phyloP scores from a whole-genome alignment of 1,140 invertebrate genomes.

The Metopolophium dirhodum region DNA sequence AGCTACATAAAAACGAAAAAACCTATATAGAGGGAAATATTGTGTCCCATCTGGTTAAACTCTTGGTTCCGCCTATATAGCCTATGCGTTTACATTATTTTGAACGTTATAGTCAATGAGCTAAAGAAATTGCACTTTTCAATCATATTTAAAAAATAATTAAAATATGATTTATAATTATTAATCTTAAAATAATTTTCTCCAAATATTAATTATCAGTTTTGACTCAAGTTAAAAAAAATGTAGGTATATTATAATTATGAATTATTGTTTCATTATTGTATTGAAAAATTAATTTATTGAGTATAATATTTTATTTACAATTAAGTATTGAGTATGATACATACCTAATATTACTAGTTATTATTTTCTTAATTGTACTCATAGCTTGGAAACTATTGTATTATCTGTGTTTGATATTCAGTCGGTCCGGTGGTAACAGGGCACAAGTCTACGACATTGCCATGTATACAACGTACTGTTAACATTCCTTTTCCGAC shows the following conservation, averaged over 20 bases:
- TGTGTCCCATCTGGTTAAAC: constrained; percentile 46
- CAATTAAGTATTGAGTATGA: neutral
- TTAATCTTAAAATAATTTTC: neutral
- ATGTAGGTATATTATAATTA: neutral
- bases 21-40: neutral
- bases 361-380: neutral
- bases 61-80: constrained; percentile 11
- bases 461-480: neutral
- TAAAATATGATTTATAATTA: neutral
- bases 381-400: neutral
- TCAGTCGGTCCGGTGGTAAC: neutral
- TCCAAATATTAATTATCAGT: neutral
- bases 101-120: neutral
- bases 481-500: constrained; percentile 54
- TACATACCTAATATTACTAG: neutral
- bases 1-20: constrained; percentile 25
- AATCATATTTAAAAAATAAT: constrained; percentile 3
- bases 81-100: neutral
- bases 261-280: neutral
- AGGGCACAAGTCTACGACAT: neutral
- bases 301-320: neutral
- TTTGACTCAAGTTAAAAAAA: neutral
- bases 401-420: constrained; percentile 31
- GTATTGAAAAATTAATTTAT: constrained; percentile 1
- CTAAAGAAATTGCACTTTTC: neutral